phyloP scores from a whole-genome alignment of 2,113 vertebrate species.

The Dipodomys merriami region DNA sequence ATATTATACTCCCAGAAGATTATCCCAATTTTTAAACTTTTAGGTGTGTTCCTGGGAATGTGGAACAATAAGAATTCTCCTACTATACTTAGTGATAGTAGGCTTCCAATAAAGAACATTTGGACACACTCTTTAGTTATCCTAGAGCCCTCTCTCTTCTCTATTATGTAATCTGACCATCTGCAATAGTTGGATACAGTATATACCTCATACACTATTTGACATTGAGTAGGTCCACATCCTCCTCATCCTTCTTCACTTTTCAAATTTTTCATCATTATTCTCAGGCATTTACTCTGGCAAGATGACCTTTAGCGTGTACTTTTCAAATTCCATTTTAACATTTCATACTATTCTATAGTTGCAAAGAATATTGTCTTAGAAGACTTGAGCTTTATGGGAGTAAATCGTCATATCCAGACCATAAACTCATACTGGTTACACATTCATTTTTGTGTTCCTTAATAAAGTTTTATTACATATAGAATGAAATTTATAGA shows the following conservation, averaged over 20 bases:
- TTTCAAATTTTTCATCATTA: not conserved
- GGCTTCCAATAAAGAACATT: not conserved
- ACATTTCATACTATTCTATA: not conserved
- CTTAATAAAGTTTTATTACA: not conserved
- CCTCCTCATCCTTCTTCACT: not conserved
- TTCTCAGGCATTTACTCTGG: not conserved
- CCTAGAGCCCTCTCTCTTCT: not conserved
- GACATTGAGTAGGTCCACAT: not conserved
- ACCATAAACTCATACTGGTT: not conserved
- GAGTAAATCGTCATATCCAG: not conserved
- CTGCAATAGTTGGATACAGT: not conserved
- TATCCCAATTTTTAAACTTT: not conserved
- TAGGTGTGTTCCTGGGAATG: not conserved
- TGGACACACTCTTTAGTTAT: not conserved
- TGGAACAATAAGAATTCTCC: not conserved
- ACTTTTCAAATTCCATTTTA: not conserved
- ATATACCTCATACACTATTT: not conserved
- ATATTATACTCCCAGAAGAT: not conserved
- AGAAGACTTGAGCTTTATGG: slow-evolving; percentile 11
- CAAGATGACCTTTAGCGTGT: not conserved
- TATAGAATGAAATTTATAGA: not conserved
- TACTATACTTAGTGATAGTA: not conserved
- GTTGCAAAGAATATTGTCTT: not conserved
- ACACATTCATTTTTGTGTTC: not conserved
- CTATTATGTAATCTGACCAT: not conserved